These are phyloP conservation scores for Drosophila dives DNA, from an alignment of 2,888 invertebrate genomes.

Conservation along the genomic window DNA sequence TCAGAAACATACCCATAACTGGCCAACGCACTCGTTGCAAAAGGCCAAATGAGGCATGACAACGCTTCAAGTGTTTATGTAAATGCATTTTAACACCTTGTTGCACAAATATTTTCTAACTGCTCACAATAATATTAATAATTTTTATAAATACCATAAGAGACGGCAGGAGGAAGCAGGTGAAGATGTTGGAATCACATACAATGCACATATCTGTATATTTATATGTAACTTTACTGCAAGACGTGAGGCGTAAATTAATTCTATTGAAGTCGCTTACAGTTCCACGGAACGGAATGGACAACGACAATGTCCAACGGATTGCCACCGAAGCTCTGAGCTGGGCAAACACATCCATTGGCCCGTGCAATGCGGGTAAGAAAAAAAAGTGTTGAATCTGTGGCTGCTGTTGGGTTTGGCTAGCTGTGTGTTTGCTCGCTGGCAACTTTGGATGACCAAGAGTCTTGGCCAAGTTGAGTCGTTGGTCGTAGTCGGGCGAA, in stretches of 20 bases:
- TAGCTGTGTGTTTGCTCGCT: slow-evolving; percentile 59
- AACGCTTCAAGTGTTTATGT: slow-evolving; percentile 80
- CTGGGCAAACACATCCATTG: slow-evolving; percentile 33
- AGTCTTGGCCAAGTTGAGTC: slow-evolving; percentile 7
- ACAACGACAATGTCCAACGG: slow-evolving; percentile 27
- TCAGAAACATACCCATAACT: not conserved
- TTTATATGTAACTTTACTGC: slow-evolving; percentile 51
- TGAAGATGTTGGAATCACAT: slow-evolving; percentile 17
- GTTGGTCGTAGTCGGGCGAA: slow-evolving; percentile 33
- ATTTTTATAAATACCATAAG: slow-evolving; percentile 67
- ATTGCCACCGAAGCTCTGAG: slow-evolving; percentile 48
- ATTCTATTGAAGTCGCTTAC: slow-evolving; percentile 81
- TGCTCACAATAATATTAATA: slow-evolving; percentile 77
- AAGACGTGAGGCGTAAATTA: slow-evolving; percentile 84
- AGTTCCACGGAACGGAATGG: slow-evolving; percentile 76
- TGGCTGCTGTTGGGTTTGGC: slow-evolving; percentile 22
- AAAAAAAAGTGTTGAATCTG: slow-evolving; percentile 69
- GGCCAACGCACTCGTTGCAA: not conserved
- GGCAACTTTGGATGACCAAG: slow-evolving; percentile 55
- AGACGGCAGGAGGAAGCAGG: slow-evolving; percentile 3
- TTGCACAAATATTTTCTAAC: slow-evolving; percentile 72
- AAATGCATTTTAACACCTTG: slow-evolving; percentile 84
- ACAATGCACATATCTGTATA: slow-evolving; percentile 21
- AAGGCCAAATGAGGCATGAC: slow-evolving; percentile 67
- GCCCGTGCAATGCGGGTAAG: slow-evolving; percentile 18